Conservation (phyloP, 2,888 invertebrate species). For the Griposia aprilina region DNA sequence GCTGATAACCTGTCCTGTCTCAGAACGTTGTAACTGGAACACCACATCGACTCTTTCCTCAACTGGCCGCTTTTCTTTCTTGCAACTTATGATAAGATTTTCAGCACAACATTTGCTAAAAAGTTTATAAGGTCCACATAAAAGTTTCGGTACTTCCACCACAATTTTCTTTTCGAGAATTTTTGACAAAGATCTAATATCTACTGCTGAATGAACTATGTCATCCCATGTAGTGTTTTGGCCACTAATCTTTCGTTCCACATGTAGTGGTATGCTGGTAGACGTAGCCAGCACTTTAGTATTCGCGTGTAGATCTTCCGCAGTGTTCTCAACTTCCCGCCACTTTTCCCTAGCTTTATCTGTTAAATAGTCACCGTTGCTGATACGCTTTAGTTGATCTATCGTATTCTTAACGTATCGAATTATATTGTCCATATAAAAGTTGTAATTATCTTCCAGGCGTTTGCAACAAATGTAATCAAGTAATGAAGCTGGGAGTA, state of each 20-base stretch:
- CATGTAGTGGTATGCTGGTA: conserved; percentile 80
- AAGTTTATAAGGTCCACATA: conserved; percentile 79
- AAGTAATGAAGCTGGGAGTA: conserved; percentile 80
- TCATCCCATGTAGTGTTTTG: conserved; percentile 79
- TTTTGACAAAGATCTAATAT: conserved; percentile 82
- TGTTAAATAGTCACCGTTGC: conserved; percentile 87
- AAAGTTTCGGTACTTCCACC: conserved; percentile 82
- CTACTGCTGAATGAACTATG: conserved; percentile 84
- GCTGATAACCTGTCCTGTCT: conserved; percentile 78
- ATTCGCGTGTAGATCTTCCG: conserved; percentile 57
- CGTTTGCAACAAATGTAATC: conserved; percentile 85
- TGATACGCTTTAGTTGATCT: conserved; percentile 87
- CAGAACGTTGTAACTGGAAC: conserved; percentile 78
- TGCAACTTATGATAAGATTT: conserved; percentile 81
- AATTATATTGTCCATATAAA: conserved; percentile 87
- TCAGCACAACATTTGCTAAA: conserved; percentile 78
- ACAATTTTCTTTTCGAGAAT: conserved; percentile 84
- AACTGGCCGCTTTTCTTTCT: conserved; percentile 66
- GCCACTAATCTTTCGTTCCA: conserved; percentile 75
- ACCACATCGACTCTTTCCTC: conserved; percentile 77
- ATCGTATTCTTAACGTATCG: conserved; percentile 84
- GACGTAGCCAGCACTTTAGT: conserved; percentile 79
- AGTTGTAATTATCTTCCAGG: conserved; percentile 83
- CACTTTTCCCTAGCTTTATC: conserved; percentile 86
- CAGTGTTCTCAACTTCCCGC: conserved; percentile 74